Evolutionary conservation across 2,888 invertebrate genomes (phyloP).

Genomic region (Pediacus dermestoides): DNA sequence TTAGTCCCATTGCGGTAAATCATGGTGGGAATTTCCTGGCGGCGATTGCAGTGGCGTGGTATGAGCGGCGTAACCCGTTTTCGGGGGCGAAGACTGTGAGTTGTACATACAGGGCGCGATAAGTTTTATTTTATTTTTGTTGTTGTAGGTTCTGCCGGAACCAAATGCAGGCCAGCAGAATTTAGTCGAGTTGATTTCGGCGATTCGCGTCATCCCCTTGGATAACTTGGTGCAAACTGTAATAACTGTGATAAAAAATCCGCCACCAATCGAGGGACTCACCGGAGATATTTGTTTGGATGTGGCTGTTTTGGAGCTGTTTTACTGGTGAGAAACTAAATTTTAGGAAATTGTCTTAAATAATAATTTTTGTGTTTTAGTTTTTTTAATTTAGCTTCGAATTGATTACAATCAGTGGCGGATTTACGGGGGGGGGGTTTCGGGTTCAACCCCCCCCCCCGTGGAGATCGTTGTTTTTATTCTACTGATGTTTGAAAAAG

Average conservation of each 20-base stretch:
- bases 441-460: no score
- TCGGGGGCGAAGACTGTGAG: slow-evolving; percentile 50
- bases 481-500: no score
- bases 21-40: slow-evolving; percentile 78
- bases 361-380: background rate
- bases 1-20: slow-evolving; percentile 80
- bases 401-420: slow-evolving; percentile 3
- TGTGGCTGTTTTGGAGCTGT: slow-evolving; percentile 77
- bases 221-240: slow-evolving; percentile 80
- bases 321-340: slow-evolving; percentile 57
- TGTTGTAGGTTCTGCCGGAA: slow-evolving; percentile 57
- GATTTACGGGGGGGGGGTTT: no score
- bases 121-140: slow-evolving; percentile 4
- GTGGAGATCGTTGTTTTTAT: no score
- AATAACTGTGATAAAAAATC: slow-evolving; percentile 76
- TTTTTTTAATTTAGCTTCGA: background rate
- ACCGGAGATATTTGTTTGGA: slow-evolving; percentile 64
- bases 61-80: slow-evolving; percentile 60
- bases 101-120: slow-evolving; percentile 6
- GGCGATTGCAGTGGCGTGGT: slow-evolving; percentile 83
- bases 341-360: background rate
- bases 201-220: slow-evolving; percentile 78
- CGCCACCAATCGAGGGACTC: slow-evolving; percentile 61
- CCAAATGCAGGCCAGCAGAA: slow-evolving; percentile 68
- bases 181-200: slow-evolving; percentile 73